phyloP scores from a whole-genome alignment of 2,797 vertebrate species.

The Thunnus albacares region DNA sequence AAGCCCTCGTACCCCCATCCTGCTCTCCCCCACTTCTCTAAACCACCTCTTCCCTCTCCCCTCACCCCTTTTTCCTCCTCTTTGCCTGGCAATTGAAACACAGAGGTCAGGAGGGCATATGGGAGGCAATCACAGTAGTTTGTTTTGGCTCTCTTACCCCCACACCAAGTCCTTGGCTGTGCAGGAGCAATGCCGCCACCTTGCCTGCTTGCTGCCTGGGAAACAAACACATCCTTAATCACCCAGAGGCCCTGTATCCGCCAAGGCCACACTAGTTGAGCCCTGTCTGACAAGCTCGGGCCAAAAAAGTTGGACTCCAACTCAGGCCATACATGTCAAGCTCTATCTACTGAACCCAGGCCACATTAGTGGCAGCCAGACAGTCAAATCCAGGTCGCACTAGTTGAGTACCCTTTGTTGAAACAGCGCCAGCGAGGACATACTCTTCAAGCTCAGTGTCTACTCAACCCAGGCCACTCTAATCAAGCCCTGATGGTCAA shows the following conservation, averaged over 20 bases:
- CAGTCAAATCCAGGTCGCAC: constrained; percentile 77
- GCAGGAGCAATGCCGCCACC: constrained; percentile 78
- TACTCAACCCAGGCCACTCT: constrained; percentile 49
- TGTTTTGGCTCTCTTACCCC: constrained; percentile 82
- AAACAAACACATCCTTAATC: constrained; percentile 85
- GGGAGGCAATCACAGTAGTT: constrained; percentile 84
- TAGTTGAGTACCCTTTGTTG: constrained; percentile 70
- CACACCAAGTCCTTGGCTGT: constrained; percentile 75
- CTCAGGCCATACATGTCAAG: constrained; percentile 75
- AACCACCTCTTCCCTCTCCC: constrained; percentile 54
- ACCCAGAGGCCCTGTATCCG: constrained; percentile 71
- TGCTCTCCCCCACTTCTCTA: constrained; percentile 21
- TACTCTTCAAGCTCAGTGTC: constrained; percentile 57
- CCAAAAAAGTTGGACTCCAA: constrained; percentile 69
- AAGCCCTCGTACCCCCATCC: constrained; percentile 40
- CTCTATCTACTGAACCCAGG: constrained; percentile 75
- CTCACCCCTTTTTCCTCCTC: constrained; percentile 60
- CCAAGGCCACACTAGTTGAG: constrained; percentile 80
- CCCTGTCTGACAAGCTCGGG: constrained; percentile 67
- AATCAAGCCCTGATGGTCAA: constrained; percentile 63
- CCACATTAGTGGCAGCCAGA: constrained; percentile 72
- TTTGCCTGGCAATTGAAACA: constrained; percentile 79
- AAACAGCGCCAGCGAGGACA: constrained; percentile 63
- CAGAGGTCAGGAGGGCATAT: constrained; percentile 82
- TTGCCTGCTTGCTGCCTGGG: constrained; percentile 81